phyloP scores from a whole-genome alignment of 2,888 invertebrate genomes.

The Drosophila falleni region DNA sequence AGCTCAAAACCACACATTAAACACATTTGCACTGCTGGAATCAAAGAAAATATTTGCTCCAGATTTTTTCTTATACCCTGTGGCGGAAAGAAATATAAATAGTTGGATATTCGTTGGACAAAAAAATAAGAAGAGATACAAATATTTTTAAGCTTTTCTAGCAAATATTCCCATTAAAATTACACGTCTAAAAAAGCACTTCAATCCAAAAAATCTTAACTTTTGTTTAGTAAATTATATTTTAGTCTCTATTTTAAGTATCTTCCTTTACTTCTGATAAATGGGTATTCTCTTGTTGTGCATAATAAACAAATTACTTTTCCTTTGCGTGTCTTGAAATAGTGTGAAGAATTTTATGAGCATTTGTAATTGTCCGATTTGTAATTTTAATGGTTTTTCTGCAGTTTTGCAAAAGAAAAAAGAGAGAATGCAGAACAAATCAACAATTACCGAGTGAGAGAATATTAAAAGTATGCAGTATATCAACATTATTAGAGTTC shows the following conservation, averaged over 20 bases:
- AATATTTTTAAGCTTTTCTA: not conserved
- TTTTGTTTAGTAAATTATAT: not conserved
- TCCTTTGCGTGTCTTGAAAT: not conserved
- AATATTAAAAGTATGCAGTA: conserved; percentile 2
- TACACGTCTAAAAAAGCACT: not conserved
- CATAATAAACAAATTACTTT: not conserved
- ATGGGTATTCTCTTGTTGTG: conserved; percentile 2
- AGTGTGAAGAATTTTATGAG: conserved; percentile 24
- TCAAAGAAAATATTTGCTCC: conserved; percentile 15
- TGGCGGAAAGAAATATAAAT: not conserved
- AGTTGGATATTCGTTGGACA: not conserved
- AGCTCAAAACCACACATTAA: conserved; percentile 7
- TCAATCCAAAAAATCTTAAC: not conserved
- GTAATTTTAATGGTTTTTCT: not conserved
- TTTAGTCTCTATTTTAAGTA: not conserved
- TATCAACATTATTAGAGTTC: conserved; percentile 4
- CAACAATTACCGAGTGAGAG: conserved; percentile 10
- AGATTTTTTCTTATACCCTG: conserved; percentile 1
- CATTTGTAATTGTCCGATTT: conserved; percentile 5
- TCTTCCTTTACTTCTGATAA: not conserved
- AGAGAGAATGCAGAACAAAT: conserved; percentile 2
- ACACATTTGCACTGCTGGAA: conserved; percentile 15
- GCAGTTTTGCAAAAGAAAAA: conserved; percentile 3
- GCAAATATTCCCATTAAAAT: not conserved
- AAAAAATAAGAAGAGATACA: not conserved